Base-by-base conservation (phyloP, 92 coral and sea anemone genomes). In the Epizoanthus rinbou region DNA sequence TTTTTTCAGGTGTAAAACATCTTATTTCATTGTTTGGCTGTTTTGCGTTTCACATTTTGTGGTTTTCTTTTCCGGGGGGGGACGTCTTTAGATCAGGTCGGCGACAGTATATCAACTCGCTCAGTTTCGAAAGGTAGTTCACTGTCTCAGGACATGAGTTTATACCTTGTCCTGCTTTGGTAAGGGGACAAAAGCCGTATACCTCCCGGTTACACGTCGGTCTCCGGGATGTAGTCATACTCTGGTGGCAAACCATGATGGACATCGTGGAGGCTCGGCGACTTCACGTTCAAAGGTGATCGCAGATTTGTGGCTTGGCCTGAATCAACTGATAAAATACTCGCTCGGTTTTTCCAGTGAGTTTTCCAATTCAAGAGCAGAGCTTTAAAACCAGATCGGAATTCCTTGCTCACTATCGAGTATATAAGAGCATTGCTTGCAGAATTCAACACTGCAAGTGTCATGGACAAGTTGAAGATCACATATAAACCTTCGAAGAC, bases 361-460 rank as follows among this genome's bases (percentile, higher is more conserved):
- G 70, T 62, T n/a, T 78, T 62, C 82, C 82, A 78, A 22, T 39
- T 45, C 82, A 60, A 39, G 64, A 78, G 82, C 52, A 78, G 69
- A 62, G 82, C 50, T 59, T 78, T 78, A 19, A 78, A 78, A 1
- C 71, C 82, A 25, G 58, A 69, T 19, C 82, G 50, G 37, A 78
- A 78, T 69, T 78, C 71, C 18, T 60, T 78, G 17, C 82, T 78
- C 5, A 60, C 71, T 33, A 78, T 2, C 1, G 82, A 78, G 59
- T 78, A 78, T 9, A 78, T 78, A 19, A 78, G 8, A 18, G 82
- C 82, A 62, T 78, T 63, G 41, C 82, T 59, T 0, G 82, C 82
- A 3, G 82, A 78, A 53, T 78, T 78, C 5, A 62, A 14, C 15
- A 33, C 47, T 21, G 82, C 64, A 22, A 78, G 47, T 11, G 70